These are phyloP conservation scores for Hucho hucho DNA, from an alignment of 2,113 vertebrate genomes.

Conservation along the genomic window DNA sequence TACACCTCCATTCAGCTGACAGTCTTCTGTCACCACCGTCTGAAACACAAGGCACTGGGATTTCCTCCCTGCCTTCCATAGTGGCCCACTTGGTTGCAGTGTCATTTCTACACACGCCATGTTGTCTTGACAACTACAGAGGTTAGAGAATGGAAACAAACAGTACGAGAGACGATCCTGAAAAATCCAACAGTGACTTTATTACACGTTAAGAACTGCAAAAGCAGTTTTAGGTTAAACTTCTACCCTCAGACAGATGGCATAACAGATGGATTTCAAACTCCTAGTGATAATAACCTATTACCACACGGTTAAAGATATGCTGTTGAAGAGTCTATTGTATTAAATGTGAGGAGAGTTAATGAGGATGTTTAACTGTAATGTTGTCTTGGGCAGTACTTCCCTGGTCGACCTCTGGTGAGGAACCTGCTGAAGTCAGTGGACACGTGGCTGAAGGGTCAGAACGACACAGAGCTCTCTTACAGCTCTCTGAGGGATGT, in stretches of 20 bases:
- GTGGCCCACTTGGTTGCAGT: constrained; percentile 34
- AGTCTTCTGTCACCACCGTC: constrained; percentile 60
- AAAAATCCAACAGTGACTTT: too few species aligned
- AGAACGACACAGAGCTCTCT: constrained; percentile 66
- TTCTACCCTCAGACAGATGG: too few species aligned
- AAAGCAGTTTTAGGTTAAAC: too few species aligned
- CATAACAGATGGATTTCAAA: too few species aligned
- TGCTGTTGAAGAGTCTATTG: too few species aligned
- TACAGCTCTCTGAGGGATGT: constrained; percentile 69
- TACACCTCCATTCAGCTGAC: constrained; percentile 15
- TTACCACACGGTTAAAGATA: neutral
- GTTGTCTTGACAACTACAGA: constrained; percentile 39
- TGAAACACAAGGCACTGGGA: constrained; percentile 56
- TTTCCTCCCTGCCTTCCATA: constrained; percentile 49
- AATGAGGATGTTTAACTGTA: neutral
- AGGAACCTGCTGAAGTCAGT: constrained; percentile 76
- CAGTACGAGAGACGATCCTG: neutral
- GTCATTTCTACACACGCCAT: constrained; percentile 49
- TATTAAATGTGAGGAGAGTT: too few species aligned
- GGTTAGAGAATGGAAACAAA: constrained; percentile 38
- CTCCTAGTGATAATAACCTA: too few species aligned
- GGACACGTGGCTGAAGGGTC: constrained; percentile 73
- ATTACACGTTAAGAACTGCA: too few species aligned
- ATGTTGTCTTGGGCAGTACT: constrained; percentile 72
- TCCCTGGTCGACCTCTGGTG: constrained; percentile 82